Percentiles rank a stretch among this genome's conserved stretches.
phyloP scores from a whole-genome alignment of 23 tunicate species.

The Styela plicata region DNA sequence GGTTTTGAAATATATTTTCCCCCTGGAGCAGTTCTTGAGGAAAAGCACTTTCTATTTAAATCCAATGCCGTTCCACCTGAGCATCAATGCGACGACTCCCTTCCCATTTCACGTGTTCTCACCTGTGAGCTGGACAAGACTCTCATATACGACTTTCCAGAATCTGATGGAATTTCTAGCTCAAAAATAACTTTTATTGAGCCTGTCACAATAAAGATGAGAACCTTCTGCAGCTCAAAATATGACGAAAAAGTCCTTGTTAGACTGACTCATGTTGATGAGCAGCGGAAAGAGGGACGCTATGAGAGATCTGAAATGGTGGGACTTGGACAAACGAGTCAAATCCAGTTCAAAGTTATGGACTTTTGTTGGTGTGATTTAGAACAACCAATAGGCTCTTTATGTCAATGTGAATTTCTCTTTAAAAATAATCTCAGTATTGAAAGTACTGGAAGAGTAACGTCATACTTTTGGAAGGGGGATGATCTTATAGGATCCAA shows the following conservation, averaged over 20 bases:
- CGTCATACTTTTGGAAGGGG: not conserved
- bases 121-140: not conserved
- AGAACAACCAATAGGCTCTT: not conserved
- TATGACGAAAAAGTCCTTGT: not conserved
- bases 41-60: not conserved
- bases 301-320: not conserved
- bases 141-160: too few relatives aligned
- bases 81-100: not conserved
- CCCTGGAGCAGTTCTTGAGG: not conserved
- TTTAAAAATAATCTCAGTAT: not conserved
- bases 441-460: not conserved
- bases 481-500: not conserved
- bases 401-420: too few relatives aligned
- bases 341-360: not conserved
- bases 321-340: not conserved
- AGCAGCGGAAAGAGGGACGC: not conserved
- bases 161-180: not conserved
- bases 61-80: not conserved
- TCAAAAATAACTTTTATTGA: not conserved
- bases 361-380: not conserved
- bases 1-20: not conserved
- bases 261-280: not conserved
- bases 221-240: not conserved
- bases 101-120: not conserved
- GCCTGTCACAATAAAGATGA: not conserved